Evolutionary conservation across 1,140 invertebrate species (phyloP), one percentile per base, ranked within the genome.

Genomic region (Heliconius himera): DNA sequence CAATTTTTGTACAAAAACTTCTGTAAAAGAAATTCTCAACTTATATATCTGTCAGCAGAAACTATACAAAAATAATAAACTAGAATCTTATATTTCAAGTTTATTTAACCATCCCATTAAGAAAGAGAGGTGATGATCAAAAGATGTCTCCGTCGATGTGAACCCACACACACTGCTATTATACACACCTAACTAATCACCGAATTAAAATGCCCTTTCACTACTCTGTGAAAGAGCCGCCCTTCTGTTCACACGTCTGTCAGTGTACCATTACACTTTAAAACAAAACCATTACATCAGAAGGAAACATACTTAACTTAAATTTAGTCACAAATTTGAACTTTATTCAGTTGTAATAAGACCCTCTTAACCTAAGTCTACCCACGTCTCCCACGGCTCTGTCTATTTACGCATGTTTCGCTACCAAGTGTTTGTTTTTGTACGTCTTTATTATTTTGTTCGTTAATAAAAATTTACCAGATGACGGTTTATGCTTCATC

Each of bases 161-260:
- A 85, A 81, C 72, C 41, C 54, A 56, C 54, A 60, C 54, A 76
- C 73, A 51, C 66, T 73, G 41, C 83, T 85, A 87, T 85, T 88
- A 83, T 72, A 60, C 78, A 82, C 81, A 81, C 80, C 82, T 77
- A 81, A 79, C 84, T 89, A 88, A 89, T 89, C 86, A 85, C 83
- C 84, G 85, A 85, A 89, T 89, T 88, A 87, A 88, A 87, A 87
- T 82, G 80, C 77, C 84, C 81, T 84, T 83, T 77, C 80, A 82
- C 79, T 77, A 73, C 74, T 84, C 85, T 89, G 87, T 88, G 87
- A 89, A 89, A 86, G 84, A 73, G 77, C 79, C 79, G 78, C 79
- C 83, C 74, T 83, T 56, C 75, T 81, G 87, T 89, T 89, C 88
- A 88, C 88, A 89, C 87, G 88, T 88, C 87, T 87, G 84, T 89